phyloP scores from a whole-genome alignment of 2,888 invertebrate genomes.

The Tanytarsus gracilentus region DNA sequence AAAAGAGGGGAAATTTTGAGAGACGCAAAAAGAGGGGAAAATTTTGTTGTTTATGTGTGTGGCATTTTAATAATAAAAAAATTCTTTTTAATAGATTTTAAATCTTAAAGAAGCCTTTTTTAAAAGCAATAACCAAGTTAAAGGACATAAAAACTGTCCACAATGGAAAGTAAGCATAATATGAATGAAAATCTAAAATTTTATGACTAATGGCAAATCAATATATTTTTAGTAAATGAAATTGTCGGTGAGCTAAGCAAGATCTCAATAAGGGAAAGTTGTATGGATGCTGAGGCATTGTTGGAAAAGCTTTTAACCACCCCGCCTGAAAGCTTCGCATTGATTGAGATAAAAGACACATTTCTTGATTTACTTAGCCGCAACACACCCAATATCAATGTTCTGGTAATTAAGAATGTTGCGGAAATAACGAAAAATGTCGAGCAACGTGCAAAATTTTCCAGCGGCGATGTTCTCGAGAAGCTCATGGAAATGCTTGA shows the following conservation, averaged over 20 bases:
- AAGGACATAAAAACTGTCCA: not conserved
- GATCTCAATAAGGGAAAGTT: not conserved
- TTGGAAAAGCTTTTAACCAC: not conserved
- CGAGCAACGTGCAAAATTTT: conserved; percentile 61
- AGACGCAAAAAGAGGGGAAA: not conserved
- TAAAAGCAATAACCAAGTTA: not conserved
- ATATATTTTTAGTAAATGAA: conserved; percentile 4
- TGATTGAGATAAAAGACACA: conserved; percentile 39
- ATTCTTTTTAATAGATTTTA: not conserved
- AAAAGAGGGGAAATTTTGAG: not conserved
- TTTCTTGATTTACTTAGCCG: conserved; percentile 38
- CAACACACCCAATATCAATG: conserved; percentile 47
- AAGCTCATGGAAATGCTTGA: conserved; percentile 45
- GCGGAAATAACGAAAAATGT: conserved; percentile 77
- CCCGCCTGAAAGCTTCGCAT: conserved; percentile 31
- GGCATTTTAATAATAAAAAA: not conserved
- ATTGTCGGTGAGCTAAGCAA: not conserved
- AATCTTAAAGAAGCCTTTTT: not conserved
- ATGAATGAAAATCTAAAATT: not conserved
- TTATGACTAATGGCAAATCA: conserved; percentile 7
- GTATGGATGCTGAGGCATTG: not conserved
- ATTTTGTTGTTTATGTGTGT: not conserved
- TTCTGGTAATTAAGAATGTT: conserved; percentile 57
- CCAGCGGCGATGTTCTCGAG: conserved; percentile 51
- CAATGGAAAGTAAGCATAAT: not conserved